phyloP scores from a whole-genome alignment of 2,113 vertebrate genomes.

The Orthonyx spaldingii region DNA sequence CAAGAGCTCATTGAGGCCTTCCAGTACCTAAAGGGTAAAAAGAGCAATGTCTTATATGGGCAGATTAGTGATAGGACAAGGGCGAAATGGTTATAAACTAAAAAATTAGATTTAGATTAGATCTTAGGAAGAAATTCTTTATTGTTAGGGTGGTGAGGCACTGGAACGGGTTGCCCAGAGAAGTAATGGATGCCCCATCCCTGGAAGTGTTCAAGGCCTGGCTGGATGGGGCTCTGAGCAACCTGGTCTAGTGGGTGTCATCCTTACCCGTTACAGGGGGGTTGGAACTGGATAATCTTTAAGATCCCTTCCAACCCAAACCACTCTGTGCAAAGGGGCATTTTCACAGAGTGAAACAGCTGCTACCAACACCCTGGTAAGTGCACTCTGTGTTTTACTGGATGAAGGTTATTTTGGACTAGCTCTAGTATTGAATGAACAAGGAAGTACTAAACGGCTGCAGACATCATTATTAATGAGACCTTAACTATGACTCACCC shows the following conservation, averaged over 20 bases:
- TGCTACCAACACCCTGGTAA: not conserved
- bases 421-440: not conserved
- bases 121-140: not conserved
- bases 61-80: not conserved
- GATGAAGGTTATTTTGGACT: not conserved
- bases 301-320: not conserved
- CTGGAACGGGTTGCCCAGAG: not conserved
- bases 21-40: not conserved
- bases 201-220: not conserved
- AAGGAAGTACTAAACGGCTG: not conserved
- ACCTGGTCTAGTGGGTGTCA: not conserved
- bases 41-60: not conserved
- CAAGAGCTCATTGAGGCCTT: not conserved
- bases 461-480: not conserved
- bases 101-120: not conserved
- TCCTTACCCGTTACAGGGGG: not conserved
- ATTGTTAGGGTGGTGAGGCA: not conserved
- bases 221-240: not conserved
- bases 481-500: not conserved
- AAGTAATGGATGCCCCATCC: not conserved
- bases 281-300: not conserved
- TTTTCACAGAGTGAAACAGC: not conserved
- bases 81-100: not conserved
- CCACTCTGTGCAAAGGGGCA: not conserved
- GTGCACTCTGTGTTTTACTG: too few relatives aligned